Evolutionary conservation across 1,140 invertebrate species (phyloP).

Genomic region (Zaprionus inermis): DNA sequence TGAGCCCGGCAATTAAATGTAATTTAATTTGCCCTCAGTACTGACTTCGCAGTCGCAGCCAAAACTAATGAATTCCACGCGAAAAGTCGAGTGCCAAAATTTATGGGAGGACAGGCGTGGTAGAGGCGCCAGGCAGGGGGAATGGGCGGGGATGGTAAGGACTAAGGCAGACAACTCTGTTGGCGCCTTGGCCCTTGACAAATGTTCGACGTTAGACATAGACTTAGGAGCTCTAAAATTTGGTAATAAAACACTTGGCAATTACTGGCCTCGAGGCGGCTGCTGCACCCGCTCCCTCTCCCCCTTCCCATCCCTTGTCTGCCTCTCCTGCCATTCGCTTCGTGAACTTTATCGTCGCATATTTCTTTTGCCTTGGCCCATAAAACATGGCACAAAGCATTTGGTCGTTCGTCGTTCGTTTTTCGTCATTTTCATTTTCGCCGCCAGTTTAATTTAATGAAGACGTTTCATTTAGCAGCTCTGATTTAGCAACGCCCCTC

Average conservation of each 20-base stretch:
- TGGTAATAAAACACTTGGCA: conserved; percentile 81
- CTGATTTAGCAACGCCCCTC: conserved; percentile 52
- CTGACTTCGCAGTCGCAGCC: conserved; percentile 40
- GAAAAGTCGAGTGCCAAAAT: conserved; percentile 61
- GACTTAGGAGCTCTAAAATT: conserved; percentile 74
- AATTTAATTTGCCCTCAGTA: conserved; percentile 72
- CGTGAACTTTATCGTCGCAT: conserved; percentile 47
- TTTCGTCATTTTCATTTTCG: conserved; percentile 76
- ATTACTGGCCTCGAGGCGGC: conserved; percentile 57
- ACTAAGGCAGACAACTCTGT: conserved; percentile 22
- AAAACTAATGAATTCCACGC: conserved; percentile 78
- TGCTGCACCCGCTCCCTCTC: conserved; percentile 1
- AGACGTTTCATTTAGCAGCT: conserved; percentile 64
- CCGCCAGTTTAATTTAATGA: conserved; percentile 71
- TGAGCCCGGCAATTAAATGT: conserved; percentile 78
- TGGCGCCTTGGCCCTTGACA: conserved; percentile 65
- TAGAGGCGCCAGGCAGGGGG: background rate
- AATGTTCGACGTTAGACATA: conserved; percentile 78
- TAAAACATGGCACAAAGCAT: conserved; percentile 50
- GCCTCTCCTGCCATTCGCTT: background rate
- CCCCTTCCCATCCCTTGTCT: background rate
- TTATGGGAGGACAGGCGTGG: conserved; percentile 29
- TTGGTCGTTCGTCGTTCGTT: conserved; percentile 22
- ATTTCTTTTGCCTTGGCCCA: conserved; percentile 54
- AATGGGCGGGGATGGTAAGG: no score